phyloP scores from a whole-genome alignment of 2,113 vertebrate species.

The Pygoscelis antarcticus region DNA sequence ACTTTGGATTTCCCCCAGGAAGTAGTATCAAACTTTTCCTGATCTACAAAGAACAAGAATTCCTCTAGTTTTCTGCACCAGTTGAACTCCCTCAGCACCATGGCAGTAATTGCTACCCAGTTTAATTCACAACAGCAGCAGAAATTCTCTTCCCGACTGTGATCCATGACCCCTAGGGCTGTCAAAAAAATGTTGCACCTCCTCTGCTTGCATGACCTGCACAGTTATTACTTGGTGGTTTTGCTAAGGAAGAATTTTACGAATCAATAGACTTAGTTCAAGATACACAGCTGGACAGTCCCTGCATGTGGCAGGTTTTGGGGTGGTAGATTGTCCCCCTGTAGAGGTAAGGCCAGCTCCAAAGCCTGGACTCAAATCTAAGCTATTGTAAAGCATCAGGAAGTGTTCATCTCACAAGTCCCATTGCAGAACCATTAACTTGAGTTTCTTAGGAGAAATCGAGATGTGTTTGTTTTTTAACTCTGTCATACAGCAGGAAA shows the following conservation, averaged over 20 bases:
- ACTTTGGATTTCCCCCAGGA: not conserved
- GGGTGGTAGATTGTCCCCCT: not conserved
- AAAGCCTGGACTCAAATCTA: not conserved
- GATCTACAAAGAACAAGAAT: not conserved
- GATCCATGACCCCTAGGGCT: not conserved
- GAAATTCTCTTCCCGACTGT: not conserved
- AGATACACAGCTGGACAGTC: not conserved
- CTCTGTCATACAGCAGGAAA: constrained; percentile 13
- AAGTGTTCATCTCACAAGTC: not conserved
- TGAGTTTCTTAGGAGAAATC: not conserved
- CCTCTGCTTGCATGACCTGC: not conserved
- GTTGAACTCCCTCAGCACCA: not conserved
- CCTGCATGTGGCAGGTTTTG: not conserved
- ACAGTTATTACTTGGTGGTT: not conserved
- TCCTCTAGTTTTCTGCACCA: not conserved
- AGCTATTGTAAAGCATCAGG: not conserved
- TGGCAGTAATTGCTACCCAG: not conserved
- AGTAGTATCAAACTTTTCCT: not conserved
- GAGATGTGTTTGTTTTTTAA: not conserved
- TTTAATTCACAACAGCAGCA: not conserved
- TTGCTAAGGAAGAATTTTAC: not conserved
- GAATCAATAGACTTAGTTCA: not conserved
- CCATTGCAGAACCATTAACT: not conserved
- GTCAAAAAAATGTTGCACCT: not conserved
- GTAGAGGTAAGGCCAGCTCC: not conserved